phyloP scores from a whole-genome alignment of 1,140 invertebrate species.

The Metaphire vulgaris region DNA sequence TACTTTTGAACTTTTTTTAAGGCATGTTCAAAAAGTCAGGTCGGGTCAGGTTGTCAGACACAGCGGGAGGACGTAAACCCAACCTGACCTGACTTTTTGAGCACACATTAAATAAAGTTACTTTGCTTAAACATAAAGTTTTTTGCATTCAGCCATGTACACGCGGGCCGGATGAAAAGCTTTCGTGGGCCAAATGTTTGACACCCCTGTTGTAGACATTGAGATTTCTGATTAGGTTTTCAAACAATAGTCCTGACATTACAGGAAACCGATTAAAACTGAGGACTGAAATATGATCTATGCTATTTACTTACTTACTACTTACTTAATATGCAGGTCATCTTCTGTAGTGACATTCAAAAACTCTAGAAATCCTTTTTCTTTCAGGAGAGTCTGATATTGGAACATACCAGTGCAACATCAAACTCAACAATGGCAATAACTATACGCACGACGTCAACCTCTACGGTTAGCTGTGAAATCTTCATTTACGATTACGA shows the following conservation, averaged over 20 bases:
- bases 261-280: not conserved
- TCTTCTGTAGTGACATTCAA: not conserved
- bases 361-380: not conserved
- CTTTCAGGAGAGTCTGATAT: slow-evolving; percentile 14
- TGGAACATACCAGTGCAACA: slow-evolving; percentile 5
- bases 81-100: too few relatives aligned
- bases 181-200: too few relatives aligned
- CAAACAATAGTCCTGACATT: not conserved
- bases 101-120: too few relatives aligned
- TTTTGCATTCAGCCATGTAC: too few relatives aligned
- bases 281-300: not conserved
- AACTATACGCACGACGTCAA: slow-evolving; percentile 2
- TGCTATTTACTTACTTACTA: not conserved
- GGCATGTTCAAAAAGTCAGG: too few relatives aligned
- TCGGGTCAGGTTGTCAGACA: too few relatives aligned
- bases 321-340: not conserved
- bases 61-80: too few relatives aligned
- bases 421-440: slow-evolving; percentile 9
- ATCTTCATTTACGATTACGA: not conserved
- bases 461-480: slow-evolving; percentile 9
- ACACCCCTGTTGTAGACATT: not conserved
- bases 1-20: too few relatives aligned
- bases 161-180: too few relatives aligned
- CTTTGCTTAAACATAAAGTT: too few relatives aligned
- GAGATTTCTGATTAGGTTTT: not conserved